Base-by-base conservation (phyloP, 1,140 invertebrate species). In the Pogonognathellus flavescens region DNA sequence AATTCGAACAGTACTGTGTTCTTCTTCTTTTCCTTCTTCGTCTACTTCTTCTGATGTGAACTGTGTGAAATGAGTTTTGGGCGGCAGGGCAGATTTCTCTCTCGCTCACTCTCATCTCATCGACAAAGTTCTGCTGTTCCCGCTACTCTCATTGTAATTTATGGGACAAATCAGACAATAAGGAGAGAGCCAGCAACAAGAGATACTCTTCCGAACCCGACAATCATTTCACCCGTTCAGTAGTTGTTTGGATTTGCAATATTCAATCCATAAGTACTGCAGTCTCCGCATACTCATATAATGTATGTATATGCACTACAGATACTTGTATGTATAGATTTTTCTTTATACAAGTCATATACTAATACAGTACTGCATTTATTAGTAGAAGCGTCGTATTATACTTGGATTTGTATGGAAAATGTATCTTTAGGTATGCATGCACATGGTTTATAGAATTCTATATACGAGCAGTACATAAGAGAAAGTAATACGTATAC, bases 161-260 rank as follows among this genome's bases (percentile, higher is more conserved):
- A 82, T 82, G 81, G 57, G 81, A 82, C 81, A 82, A 82, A 82
- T 82, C 81, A 82, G 81, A 82, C 81, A 82, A 82, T 82, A 62
- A 82, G 81, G 20, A 81, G 53, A 57, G 53, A 57, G 20, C 81
- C 53, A 82, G 81, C 81, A 82, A 82, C 81, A 82, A 82, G 81
- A 62, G 81, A 82, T 76, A 76, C 70, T 31, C 70, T 66, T 66
- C 62, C 25, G 20, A 20, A 66, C 62, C 62, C 62, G 62, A 66
- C 22, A 66, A 66, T 66, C 62, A 66, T 66, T 66, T 76, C 70
- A 76, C 70, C 41, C 70, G 14, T 14, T 76, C 70, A n/a, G 22
- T 31, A 25, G 10, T 66, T 9, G 20, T 22, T 66, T 25, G 25
- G 22, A 66, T 66, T 66, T 25, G 25, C 62, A 66, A 20, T 22